Conservation (phyloP, 2,797 vertebrate species). For the Leptoclinus maculatus region DNA sequence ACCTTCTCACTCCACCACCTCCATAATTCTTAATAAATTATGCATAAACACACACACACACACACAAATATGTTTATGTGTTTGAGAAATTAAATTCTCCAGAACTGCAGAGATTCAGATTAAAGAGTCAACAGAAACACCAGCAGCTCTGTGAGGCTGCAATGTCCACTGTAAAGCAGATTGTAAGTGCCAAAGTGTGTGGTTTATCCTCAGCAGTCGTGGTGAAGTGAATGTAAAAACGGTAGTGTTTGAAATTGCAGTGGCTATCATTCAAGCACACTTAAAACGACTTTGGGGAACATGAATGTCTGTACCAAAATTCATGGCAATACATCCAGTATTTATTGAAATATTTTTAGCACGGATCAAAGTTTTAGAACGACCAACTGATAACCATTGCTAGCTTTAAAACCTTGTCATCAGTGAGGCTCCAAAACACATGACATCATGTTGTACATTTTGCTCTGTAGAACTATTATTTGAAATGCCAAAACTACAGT, state of each 20-base stretch:
- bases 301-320: background rate
- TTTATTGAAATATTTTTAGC: background rate
- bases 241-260: background rate
- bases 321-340: background rate
- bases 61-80: background rate
- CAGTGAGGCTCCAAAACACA: background rate
- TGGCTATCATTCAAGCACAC: background rate
- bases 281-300: background rate
- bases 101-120: background rate
- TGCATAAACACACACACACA: slow-evolving; percentile 8
- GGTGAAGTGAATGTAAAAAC: background rate
- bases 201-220: background rate
- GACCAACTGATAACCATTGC: background rate
- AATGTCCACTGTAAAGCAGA: background rate
- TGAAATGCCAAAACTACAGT: background rate
- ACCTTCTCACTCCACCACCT: background rate
- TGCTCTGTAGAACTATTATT: background rate
- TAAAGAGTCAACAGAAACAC: background rate
- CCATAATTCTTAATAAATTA: slow-evolving; percentile 14
- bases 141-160: background rate
- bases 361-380: background rate
- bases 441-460: background rate
- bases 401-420: background rate
- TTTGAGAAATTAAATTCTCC: background rate
- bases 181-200: background rate